Evolutionary conservation across 1,140 invertebrate genomes (phyloP).

Genomic region (Philopotamus ludificatus): DNA sequence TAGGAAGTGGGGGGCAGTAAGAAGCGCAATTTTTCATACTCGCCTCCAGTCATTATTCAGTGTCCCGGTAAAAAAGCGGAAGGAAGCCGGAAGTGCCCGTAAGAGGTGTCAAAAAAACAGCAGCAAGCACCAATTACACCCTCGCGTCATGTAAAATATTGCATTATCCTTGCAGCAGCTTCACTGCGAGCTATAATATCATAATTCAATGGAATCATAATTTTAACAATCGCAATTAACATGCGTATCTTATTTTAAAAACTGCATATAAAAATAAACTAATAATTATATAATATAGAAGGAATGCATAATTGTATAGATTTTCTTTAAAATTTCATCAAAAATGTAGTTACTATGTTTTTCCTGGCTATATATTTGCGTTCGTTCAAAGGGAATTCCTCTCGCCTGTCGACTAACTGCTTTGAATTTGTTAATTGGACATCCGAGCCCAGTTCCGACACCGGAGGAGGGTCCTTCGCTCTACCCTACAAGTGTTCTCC

Average conservation of each 20-base stretch:
- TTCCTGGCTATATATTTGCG: background rate
- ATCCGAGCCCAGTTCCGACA: conserved; percentile 15
- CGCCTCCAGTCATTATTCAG: conserved; percentile 37
- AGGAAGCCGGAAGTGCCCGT: conserved; percentile 6
- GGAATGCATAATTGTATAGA: too few relatives aligned
- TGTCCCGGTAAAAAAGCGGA: conserved; percentile 32
- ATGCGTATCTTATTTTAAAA: too few relatives aligned
- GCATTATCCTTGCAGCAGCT: conserved; percentile 27
- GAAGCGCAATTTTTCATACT: conserved; percentile 42
- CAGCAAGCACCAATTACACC: conserved; percentile 39
- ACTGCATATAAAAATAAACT: too few relatives aligned
- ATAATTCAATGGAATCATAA: too few relatives aligned
- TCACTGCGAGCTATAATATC: conserved; percentile 13
- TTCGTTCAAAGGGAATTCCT: background rate
- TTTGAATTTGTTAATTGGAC: conserved; percentile 40
- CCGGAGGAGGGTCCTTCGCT: background rate
- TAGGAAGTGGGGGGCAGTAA: conserved; percentile 31
- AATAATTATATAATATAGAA: too few relatives aligned
- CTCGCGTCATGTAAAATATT: conserved; percentile 32
- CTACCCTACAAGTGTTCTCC: conserved; percentile 11
- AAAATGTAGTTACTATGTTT: too few relatives aligned
- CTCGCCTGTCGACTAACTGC: background rate
- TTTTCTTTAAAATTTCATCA: too few relatives aligned
- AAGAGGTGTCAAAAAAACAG: conserved; percentile 39
- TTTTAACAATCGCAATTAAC: too few relatives aligned